Percentiles rank a stretch among this genome's conserved stretches.
Conservation (phyloP, 2,113 vertebrate species). For the Cichladusa arquata region DNA sequence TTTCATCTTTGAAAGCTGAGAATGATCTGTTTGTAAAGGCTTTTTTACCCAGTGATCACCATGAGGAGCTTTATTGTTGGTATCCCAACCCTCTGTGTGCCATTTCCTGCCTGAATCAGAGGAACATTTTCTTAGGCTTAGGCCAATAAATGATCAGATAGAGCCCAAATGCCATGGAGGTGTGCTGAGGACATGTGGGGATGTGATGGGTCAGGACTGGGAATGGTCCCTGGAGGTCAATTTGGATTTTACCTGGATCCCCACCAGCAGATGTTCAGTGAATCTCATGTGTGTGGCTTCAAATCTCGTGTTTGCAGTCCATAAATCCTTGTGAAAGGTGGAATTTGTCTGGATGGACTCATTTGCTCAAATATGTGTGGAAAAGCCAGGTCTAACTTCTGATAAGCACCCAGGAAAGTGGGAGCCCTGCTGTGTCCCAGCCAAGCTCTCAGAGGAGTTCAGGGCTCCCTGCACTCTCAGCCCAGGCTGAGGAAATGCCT, state of each 20-base stretch:
- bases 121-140: not conserved
- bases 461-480: not conserved
- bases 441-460: not conserved
- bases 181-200: rapidly evolving
- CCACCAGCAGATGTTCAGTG: not conserved
- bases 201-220: not conserved
- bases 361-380: not conserved
- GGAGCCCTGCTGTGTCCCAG: not conserved
- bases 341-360: not conserved
- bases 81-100: not conserved
- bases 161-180: rapidly evolving
- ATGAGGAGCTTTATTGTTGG: not conserved
- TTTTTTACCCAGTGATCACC: not conserved
- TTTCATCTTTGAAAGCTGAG: not conserved
- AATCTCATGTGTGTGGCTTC: rapidly evolving
- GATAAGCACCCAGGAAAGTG: not conserved
- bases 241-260: not conserved
- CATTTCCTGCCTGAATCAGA: not conserved
- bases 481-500: not conserved
- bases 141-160: not conserved
- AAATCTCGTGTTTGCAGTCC: not conserved
- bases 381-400: not conserved
- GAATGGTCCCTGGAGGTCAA: not conserved
- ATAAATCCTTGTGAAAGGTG: not conserved
- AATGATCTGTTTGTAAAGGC: not conserved